These are phyloP conservation scores for Nyctibius bracteatus DNA, from an alignment of 2,113 vertebrate species.

Conservation along the genomic window DNA sequence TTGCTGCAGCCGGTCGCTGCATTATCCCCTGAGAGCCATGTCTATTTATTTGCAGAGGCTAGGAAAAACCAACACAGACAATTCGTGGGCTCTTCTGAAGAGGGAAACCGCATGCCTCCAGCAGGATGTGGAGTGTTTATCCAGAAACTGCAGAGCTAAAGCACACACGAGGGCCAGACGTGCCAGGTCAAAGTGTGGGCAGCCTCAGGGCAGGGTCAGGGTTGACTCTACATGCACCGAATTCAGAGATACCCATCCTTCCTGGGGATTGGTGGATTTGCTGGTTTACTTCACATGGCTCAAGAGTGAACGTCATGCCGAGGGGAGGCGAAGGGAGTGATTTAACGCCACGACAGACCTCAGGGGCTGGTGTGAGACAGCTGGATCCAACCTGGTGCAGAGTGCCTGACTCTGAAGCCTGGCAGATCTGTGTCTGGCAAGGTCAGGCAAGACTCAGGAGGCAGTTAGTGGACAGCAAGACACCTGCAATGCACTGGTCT, in stretches of 20 bases:
- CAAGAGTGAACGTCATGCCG: neutral
- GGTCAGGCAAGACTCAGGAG: neutral
- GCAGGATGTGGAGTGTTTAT: neutral
- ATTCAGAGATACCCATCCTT: neutral
- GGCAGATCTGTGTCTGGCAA: neutral
- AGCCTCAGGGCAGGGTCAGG: neutral
- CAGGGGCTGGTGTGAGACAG: neutral
- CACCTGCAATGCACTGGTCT: neutral
- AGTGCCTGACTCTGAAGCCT: neutral
- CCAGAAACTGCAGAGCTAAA: neutral
- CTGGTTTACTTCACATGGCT: neutral
- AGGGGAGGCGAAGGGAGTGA: neutral
- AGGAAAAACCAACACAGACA: neutral
- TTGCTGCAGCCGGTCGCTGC: accelerated
- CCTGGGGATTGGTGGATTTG: neutral
- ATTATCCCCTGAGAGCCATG: accelerated
- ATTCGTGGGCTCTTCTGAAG: neutral
- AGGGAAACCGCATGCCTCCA: neutral
- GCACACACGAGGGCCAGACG: neutral
- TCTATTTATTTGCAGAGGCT: neutral
- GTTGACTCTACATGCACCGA: neutral
- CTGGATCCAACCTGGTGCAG: neutral
- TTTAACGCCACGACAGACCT: neutral
- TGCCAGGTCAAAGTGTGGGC: neutral
- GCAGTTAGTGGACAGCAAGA: neutral